A percentile compares a stretch with the other conserved stretches of the same genome.
Evolutionary conservation across 2,113 vertebrate genomes (phyloP).

Genomic region (Pogonocichla stellata): DNA sequence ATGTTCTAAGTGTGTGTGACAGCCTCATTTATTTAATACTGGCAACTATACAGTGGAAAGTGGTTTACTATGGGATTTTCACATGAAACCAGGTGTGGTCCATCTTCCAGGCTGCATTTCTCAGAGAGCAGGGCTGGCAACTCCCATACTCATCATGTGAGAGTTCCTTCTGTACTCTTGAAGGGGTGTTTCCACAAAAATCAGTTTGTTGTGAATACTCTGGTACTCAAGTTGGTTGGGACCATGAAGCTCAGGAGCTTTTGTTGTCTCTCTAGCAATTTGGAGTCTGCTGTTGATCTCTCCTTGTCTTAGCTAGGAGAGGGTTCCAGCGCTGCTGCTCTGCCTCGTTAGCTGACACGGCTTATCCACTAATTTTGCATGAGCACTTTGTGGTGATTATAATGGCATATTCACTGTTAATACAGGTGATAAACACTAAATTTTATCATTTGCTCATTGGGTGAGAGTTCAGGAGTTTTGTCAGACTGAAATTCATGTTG

Average conservation of each 20-base stretch:
- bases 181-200: not conserved
- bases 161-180: not conserved
- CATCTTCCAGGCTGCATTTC: not conserved
- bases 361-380: not conserved
- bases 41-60: not conserved
- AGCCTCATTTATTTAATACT: not conserved
- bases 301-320: not conserved
- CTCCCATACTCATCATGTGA: accelerated
- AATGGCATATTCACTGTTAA: not conserved
- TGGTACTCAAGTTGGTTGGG: not conserved
- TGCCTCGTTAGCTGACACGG: not conserved
- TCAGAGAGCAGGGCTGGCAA: not conserved
- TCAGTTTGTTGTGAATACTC: not conserved
- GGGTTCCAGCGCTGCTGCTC: not conserved
- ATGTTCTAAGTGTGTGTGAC: not conserved
- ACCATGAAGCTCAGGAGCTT: accelerated
- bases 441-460: not conserved
- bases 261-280: not conserved
- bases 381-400: not conserved
- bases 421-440: not conserved
- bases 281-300: not conserved
- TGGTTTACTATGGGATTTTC: not conserved
- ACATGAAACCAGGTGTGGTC: not conserved
- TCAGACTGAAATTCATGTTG: not conserved
- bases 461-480: not conserved